Percentiles rank a stretch among this genome's conserved stretches.
These are phyloP conservation scores for Tetramorium bicarinatum DNA, from an alignment of 2,888 invertebrate genomes.

Conservation along the genomic window DNA sequence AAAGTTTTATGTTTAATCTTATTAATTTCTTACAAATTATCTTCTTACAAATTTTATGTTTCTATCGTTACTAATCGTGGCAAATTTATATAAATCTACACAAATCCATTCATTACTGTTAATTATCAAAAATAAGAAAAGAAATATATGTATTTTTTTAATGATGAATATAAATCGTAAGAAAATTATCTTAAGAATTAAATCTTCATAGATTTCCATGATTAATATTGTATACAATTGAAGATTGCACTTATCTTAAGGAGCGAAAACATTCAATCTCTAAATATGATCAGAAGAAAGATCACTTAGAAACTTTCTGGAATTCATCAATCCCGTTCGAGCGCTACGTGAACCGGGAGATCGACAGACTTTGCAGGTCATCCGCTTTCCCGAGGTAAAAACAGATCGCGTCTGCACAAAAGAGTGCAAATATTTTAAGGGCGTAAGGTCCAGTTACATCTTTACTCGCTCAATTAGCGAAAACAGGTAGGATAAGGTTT, in stretches of 20 bases:
- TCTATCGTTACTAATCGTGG: neutral
- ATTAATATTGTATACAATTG: neutral
- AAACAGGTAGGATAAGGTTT: slow-evolving; percentile 86
- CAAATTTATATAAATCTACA: neutral
- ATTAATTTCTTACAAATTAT: no score
- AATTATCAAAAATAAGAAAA: neutral
- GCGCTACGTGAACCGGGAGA: neutral
- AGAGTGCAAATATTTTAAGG: slow-evolving; percentile 84
- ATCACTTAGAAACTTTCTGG: neutral
- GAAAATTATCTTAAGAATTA: neutral
- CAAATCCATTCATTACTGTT: neutral
- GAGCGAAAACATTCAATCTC: neutral
- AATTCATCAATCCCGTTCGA: neutral
- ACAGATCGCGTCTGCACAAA: slow-evolving; percentile 81
- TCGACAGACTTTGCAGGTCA: neutral
- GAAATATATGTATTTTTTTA: neutral
- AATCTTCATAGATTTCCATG: neutral
- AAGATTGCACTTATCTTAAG: neutral
- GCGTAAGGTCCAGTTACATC: slow-evolving; percentile 86
- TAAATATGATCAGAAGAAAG: neutral
- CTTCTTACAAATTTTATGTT: neutral
- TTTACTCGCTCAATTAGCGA: slow-evolving; percentile 86
- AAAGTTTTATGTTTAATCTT: no score
- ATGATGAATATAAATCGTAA: neutral
- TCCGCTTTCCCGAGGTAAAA: slow-evolving; percentile 73